Evolutionary conservation across 2,888 invertebrate genomes (phyloP), one percentile per base, ranked within the genome.

Genomic region (Cistogaster globosa): DNA sequence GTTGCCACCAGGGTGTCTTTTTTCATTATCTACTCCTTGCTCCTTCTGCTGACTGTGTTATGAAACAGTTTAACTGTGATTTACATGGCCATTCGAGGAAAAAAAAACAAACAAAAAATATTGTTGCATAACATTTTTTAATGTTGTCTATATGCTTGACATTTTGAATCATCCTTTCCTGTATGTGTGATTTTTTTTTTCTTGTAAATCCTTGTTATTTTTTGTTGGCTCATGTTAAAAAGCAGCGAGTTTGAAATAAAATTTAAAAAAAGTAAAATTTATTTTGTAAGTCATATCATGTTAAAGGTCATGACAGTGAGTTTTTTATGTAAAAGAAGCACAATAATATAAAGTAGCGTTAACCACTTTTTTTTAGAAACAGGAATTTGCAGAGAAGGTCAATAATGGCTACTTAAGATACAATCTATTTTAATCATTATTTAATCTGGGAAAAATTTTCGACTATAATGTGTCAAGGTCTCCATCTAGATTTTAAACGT

Each of bases 221-320:
- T 57, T 68, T 69, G 62, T 75, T 74, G 74, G 55, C 36, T 74
- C 74, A 75, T 68, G 68, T 74, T 75, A 45, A 26, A 74, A 75
- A 68, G 22, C 51, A 51, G 51, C 32, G 68, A 81, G 68, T 81
- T 81, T 69, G 81, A 75, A 69, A 75, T 69, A 69, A 63, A 75
- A 75, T 68, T 69, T 62, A 2, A 63, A 55, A 16, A 62, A 42
- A 42, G 57, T 4, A 9, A 53, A 60, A 65, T 38, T 26, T 20
- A 62, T 63, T 78, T n/a, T n/a, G n/a, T 55, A 55, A 71, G 6
- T 36, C 26, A 38, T 58, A 58, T 68, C 6, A 6, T 20, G 22
- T 0, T 7, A n/a, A n/a, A 48, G 22, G 38, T 18, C 9, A 42
- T 69, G 76, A 7, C 36, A 48, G 32, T 22, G 76, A 76, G 58